Percentiles rank a stretch among this genome's conserved stretches.
Evolutionary conservation across 2,797 vertebrate genomes (phyloP).

Genomic region (Acipenser oxyrinchus): DNA sequence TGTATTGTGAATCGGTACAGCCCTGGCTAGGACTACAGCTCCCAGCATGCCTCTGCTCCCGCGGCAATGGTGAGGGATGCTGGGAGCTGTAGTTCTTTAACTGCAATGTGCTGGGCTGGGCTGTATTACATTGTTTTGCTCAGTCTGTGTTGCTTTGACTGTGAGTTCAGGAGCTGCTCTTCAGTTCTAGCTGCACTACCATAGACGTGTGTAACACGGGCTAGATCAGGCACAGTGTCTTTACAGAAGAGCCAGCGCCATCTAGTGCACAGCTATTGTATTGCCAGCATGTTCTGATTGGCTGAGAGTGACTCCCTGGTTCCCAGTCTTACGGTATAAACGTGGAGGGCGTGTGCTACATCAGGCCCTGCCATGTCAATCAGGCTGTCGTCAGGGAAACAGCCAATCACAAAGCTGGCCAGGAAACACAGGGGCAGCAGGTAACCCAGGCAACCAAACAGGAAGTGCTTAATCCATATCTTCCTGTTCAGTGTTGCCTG

Average conservation of each 20-base stretch:
- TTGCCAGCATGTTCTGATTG: neutral
- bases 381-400: neutral
- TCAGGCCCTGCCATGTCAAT: neutral
- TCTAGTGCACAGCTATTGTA: neutral
- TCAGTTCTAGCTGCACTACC: too few species aligned
- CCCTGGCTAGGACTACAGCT: too few species aligned
- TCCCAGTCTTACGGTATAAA: neutral
- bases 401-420: neutral
- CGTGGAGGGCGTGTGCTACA: neutral
- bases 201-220: neutral
- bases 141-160: too few species aligned
- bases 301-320: neutral
- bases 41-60: too few species aligned
- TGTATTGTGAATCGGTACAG: too few species aligned
- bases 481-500: neutral
- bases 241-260: neutral
- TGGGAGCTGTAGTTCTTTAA: too few species aligned
- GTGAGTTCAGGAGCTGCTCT: too few species aligned
- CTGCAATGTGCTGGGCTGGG: too few species aligned
- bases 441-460: neutral
- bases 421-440: neutral
- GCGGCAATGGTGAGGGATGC: too few species aligned
- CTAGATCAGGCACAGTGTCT: neutral
- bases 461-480: neutral
- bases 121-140: too few species aligned